Conservation (phyloP, 2,888 invertebrate genomes). For the Gastrophysa polygoni region DNA sequence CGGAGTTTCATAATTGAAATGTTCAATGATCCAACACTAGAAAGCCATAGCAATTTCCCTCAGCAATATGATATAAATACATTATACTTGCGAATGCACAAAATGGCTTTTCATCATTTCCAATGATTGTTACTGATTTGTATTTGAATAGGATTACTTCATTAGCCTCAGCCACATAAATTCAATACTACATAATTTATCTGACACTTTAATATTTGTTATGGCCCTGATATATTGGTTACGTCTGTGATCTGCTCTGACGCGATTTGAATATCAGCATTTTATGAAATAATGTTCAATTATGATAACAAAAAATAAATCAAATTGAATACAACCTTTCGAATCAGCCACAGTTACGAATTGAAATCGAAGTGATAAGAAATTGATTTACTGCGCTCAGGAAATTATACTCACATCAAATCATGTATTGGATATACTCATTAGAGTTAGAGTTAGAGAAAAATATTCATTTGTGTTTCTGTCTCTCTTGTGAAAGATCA, state of each 20-base stretch:
- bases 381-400: too few species aligned
- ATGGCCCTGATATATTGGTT: background rate
- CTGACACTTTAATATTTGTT: background rate
- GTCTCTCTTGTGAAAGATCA: too few species aligned
- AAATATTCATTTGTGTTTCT: too few species aligned
- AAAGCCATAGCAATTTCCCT: too few species aligned
- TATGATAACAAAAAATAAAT: constrained; percentile 19
- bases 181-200: background rate
- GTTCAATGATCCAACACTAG: too few species aligned
- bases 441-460: too few species aligned
- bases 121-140: background rate
- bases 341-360: background rate
- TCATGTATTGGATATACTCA: too few species aligned
- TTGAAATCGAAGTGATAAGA: too few species aligned
- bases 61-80: too few species aligned
- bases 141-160: background rate
- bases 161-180: background rate
- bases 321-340: constrained; percentile 6
- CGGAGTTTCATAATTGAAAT: too few species aligned
- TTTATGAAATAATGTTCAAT: constrained; percentile 22
- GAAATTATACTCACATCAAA: too few species aligned
- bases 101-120: background rate
- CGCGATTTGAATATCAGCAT: constrained; percentile 20
- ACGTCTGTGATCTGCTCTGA: background rate
- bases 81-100: background rate